Evolutionary conservation across 2,888 invertebrate species (phyloP).

Genomic region (Melipona bicolor): DNA sequence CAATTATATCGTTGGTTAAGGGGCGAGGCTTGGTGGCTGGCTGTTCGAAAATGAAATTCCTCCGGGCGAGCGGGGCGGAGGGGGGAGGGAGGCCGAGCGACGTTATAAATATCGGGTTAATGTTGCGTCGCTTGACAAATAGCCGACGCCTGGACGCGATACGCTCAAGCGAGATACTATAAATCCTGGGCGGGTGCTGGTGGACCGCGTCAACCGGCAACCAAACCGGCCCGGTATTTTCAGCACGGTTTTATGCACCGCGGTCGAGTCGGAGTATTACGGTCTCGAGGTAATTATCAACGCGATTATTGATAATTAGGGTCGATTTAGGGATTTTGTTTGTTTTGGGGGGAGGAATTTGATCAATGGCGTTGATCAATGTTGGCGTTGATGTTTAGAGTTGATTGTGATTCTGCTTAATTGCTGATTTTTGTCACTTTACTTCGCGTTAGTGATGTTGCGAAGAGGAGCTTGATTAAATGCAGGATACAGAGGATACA

Average conservation of each 20-base stretch:
- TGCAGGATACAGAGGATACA: too few species aligned
- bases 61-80: background rate
- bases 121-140: constrained; percentile 43
- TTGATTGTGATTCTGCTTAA: background rate
- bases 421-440: background rate
- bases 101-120: constrained; percentile 54
- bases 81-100: background rate
- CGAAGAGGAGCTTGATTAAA: background rate
- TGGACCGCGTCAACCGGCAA: background rate
- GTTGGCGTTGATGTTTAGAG: background rate
- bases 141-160: constrained; percentile 32
- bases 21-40: constrained; percentile 2
- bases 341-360: too few species aligned
- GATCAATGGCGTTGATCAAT: background rate
- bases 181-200: constrained; percentile 19
- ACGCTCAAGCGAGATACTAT: constrained; percentile 19
- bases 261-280: too few species aligned
- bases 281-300: too few species aligned
- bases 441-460: background rate
- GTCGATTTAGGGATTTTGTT: too few species aligned
- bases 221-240: background rate
- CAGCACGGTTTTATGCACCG: background rate
- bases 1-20: constrained; percentile 56
- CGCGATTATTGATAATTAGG: too few species aligned
- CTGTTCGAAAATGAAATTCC: constrained; percentile 57